Evolutionary conservation across 2,797 vertebrate species (phyloP).

Genomic region (Acipenser transmontanus): DNA sequence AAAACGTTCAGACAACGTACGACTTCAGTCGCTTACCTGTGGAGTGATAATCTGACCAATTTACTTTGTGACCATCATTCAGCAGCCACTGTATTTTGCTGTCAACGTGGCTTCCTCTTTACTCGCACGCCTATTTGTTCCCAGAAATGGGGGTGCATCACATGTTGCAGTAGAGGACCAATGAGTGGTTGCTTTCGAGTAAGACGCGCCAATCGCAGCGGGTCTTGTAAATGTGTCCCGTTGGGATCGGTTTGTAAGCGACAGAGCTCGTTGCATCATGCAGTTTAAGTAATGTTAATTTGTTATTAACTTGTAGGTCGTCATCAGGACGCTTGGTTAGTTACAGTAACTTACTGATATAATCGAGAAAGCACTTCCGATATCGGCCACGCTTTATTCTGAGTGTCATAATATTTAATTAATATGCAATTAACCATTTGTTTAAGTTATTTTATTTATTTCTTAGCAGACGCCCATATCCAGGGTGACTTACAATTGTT

Average conservation of each 20-base stretch:
- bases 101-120: constrained; percentile 24
- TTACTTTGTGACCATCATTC: neutral
- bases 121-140: neutral
- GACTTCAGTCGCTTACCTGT: neutral
- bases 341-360: no score
- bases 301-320: neutral
- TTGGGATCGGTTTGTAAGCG: constrained; percentile 14
- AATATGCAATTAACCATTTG: no score
- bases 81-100: neutral
- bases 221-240: neutral
- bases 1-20: neutral
- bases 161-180: constrained; percentile 24
- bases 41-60: neutral
- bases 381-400: no score
- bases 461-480: no score
- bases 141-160: neutral
- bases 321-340: no score
- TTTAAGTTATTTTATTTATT: no score
- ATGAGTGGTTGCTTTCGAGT: neutral
- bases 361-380: no score
- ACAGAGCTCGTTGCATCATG: constrained; percentile 31
- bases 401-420: no score
- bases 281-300: neutral
- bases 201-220: constrained; percentile 33
- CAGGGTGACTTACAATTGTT: no score